Evolutionary conservation across 2,113 vertebrate genomes (phyloP).

Genomic region (Actenoides hombroni): DNA sequence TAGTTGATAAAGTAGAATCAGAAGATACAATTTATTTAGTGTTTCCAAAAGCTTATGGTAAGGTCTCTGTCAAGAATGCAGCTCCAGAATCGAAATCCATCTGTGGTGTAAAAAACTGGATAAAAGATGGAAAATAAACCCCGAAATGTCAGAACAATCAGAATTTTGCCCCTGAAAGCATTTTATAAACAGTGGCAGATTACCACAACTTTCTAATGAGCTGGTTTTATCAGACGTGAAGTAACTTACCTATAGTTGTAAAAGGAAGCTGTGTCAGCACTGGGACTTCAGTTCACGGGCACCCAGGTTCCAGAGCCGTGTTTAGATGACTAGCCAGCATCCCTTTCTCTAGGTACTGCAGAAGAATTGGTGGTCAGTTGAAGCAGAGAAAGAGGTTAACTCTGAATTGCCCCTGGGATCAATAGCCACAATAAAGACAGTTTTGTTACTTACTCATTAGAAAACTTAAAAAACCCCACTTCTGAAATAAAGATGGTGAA

Average conservation of each 20-base stretch:
- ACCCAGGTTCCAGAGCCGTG: not conserved
- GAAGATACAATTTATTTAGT: not conserved
- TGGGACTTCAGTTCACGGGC: not conserved
- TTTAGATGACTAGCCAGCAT: not conserved
- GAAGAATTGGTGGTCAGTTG: not conserved
- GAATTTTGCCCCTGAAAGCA: not conserved
- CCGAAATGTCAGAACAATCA: not conserved
- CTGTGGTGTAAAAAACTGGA: not conserved
- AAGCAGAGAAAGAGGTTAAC: not conserved
- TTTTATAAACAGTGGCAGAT: not conserved
- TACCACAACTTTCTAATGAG: not conserved
- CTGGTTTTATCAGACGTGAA: not conserved
- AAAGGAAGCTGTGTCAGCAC: not conserved
- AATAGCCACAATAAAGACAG: not conserved
- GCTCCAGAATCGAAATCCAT: not conserved
- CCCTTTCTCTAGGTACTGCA: not conserved
- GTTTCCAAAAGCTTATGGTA: not conserved
- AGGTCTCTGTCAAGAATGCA: not conserved
- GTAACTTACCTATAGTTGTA: not conserved
- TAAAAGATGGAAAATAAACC: not conserved
- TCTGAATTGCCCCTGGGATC: not conserved
- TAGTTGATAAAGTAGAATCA: not conserved
- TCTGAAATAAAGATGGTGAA: not conserved
- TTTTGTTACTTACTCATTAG: not conserved
- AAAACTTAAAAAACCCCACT: not conserved